These are phyloP conservation scores for Anguilla megastoma DNA, from an alignment of 2,797 vertebrate species.

Conservation along the genomic window DNA sequence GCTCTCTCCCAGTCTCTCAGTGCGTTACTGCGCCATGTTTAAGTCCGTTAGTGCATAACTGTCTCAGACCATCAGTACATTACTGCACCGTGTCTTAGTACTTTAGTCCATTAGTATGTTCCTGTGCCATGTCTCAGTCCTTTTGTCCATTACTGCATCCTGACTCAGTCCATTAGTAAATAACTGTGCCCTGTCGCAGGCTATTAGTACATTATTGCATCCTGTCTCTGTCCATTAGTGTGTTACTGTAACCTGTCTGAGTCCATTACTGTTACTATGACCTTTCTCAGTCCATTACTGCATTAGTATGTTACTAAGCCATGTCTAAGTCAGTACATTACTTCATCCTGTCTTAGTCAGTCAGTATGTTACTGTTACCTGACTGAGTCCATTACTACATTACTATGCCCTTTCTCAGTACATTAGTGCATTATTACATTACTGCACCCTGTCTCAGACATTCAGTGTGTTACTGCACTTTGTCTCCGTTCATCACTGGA, in stretches of 20 bases:
- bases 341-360: neutral
- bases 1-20: neutral
- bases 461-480: neutral
- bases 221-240: neutral
- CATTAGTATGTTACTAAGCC: neutral
- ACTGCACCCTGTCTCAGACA: neutral
- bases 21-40: neutral
- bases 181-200: too few relatives aligned
- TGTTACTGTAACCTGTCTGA: neutral
- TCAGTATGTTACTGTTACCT: too few relatives aligned
- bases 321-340: neutral
- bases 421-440: neutral
- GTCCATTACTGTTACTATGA: neutral
- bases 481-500: neutral
- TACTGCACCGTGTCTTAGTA: neutral
- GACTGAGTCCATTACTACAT: neutral
- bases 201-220: too few relatives aligned
- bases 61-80: neutral
- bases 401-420: neutral
- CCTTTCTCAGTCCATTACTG: too few relatives aligned
- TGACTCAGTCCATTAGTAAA: neutral
- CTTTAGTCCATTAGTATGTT: neutral
- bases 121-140: neutral
- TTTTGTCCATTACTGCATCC: neutral
- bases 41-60: neutral